A percentile compares a stretch with the other conserved stretches of the same genome.
These are phyloP conservation scores for Garrulus glandarius DNA, from an alignment of 2,797 vertebrate species.

Conservation along the genomic window DNA sequence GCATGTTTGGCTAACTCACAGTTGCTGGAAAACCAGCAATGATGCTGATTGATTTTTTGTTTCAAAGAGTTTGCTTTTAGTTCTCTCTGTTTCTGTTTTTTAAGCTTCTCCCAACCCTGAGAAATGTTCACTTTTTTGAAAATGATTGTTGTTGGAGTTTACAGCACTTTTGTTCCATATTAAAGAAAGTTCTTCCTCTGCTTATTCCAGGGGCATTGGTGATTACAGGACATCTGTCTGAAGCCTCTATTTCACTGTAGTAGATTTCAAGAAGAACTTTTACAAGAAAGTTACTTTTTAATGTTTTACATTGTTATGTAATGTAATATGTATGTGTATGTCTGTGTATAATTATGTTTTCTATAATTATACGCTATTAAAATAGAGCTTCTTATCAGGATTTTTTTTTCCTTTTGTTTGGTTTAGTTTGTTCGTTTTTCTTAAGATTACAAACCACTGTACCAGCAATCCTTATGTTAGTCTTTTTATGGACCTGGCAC, in stretches of 20 bases:
- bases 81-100: slow-evolving; percentile 35
- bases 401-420: slow-evolving; percentile 25
- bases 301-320: slow-evolving; percentile 69
- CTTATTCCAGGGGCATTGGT: slow-evolving; percentile 69
- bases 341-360: slow-evolving; percentile 64
- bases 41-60: not conserved
- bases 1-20: slow-evolving; percentile 43
- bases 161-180: slow-evolving; percentile 16
- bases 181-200: slow-evolving; percentile 68
- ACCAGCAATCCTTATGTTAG: slow-evolving; percentile 18
- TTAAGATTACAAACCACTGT: slow-evolving; percentile 65
- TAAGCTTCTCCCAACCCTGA: slow-evolving; percentile 47
- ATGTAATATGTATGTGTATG: slow-evolving; percentile 64
- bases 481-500: slow-evolving; percentile 27
- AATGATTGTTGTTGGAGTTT: slow-evolving; percentile 51
- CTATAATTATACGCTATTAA: slow-evolving; percentile 66
- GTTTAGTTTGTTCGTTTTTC: slow-evolving; percentile 42
- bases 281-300: slow-evolving; percentile 75
- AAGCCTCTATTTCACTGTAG: slow-evolving; percentile 69
- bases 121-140: slow-evolving; percentile 50
- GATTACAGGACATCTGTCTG: slow-evolving; percentile 66
- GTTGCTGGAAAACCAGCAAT: slow-evolving; percentile 36
- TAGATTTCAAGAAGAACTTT: slow-evolving; percentile 76
- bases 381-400: slow-evolving; percentile 52
- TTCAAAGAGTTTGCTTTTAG: slow-evolving; percentile 48